Evolutionary conservation across 2,113 vertebrate species (phyloP), one percentile per base, ranked within the genome.

Genomic region (Salvelinus namaycush): DNA sequence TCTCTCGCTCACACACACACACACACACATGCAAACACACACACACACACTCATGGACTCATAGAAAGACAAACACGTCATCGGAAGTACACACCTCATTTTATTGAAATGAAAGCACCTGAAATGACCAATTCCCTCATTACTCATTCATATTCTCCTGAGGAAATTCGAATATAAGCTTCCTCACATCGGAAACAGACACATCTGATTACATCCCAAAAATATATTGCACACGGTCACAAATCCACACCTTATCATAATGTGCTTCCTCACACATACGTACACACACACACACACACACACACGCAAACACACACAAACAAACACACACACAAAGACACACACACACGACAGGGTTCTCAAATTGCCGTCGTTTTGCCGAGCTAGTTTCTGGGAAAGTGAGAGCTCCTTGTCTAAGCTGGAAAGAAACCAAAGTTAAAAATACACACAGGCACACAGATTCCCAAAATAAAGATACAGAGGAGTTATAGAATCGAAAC

Each of bases 391-490:
- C 39, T 44, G 39, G 82, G 68, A 81, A 84, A 87, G 86, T 77
- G 79, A 92, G 85, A 82, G 83, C 76, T 84, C 71, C 69, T 76
- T 68, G 76, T 84, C 83, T 79, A 39, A 83, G 81, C 79, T 87
- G 83, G 86, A 89, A 86, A 67, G 73, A 90, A 83, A 74, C 84
- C 82, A 76, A 76, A 86, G 87, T 84, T 92, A 90, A 87, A 91
- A 91, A 92, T 89, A 90, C 81, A 84, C 83, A 57, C 60, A 5
- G 78, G 80, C 81, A 88, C 88, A 87, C 81, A 82, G 87, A 85
- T 86, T 85, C 79, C 74, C 48, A 85, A 88, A 83, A 86, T 87
- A 84, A 70, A 3, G 64, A 82, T 76, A 80, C 66, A 74, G 64
- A 66, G 82, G 80, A 44, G 39, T 44, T 44, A 44, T 11, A 44